Conservation (phyloP, 2,888 invertebrate species). For the Heliconius charithonia region DNA sequence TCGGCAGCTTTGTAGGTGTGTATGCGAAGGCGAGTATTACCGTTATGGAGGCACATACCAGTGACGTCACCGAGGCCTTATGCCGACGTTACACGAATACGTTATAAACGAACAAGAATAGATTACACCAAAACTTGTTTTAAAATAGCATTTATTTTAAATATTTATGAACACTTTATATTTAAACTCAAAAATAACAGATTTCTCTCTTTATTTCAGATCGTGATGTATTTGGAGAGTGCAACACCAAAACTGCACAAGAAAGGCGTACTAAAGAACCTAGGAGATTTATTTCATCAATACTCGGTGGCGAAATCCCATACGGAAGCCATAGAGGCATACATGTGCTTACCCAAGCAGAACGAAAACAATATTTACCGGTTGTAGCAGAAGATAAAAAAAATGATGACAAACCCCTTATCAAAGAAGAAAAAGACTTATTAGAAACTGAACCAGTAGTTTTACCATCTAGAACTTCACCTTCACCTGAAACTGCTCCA, state of each 20-base stretch:
- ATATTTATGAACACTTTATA: conserved; percentile 2
- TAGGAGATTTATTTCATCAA: conserved; percentile 89
- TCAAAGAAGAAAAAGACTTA: conserved; percentile 86
- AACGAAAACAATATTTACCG: conserved; percentile 90
- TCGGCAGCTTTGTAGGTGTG: conserved; percentile 58
- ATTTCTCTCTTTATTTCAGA: conserved; percentile 67
- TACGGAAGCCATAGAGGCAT: conserved; percentile 88
- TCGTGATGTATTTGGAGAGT: conserved; percentile 81
- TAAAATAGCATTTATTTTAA: no score
- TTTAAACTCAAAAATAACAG: background rate
- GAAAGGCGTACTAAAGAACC: conserved; percentile 79
- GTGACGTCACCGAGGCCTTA: conserved; percentile 81
- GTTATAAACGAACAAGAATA: conserved; percentile 70
- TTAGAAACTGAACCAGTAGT: conserved; percentile 86
- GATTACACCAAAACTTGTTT: conserved; percentile 48
- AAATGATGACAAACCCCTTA: conserved; percentile 77
- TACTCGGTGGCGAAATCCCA: conserved; percentile 91
- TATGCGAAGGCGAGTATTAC: conserved; percentile 78
- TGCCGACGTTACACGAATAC: conserved; percentile 76
- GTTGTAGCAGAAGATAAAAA: conserved; percentile 84
- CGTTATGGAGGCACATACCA: conserved; percentile 83
- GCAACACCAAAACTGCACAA: conserved; percentile 61
- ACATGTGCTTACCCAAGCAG: conserved; percentile 91
- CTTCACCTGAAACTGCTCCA: conserved; percentile 82
- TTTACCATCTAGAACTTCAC: conserved; percentile 78